A percentile compares a stretch with the other conserved stretches of the same genome.
Conservation (phyloP, 2,888 invertebrate species). For the Saturnia pavonia region DNA sequence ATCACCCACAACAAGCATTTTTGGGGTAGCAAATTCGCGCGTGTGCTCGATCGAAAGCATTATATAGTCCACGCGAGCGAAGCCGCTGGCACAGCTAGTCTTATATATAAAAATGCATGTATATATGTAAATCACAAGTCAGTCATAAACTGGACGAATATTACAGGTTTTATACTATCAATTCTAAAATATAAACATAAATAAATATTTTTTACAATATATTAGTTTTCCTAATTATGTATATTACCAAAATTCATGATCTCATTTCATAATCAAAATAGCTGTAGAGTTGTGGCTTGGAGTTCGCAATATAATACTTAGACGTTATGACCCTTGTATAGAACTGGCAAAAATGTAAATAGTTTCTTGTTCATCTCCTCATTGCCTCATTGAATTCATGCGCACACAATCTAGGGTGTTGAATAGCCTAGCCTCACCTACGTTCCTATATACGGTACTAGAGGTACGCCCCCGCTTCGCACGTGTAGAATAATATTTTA, state of each 20-base stretch:
- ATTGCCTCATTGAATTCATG: conserved; percentile 51
- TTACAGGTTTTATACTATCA: neutral
- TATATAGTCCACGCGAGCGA: too few relatives aligned
- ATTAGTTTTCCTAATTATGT: neutral
- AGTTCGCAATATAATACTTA: conserved; percentile 18
- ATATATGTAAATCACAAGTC: too few relatives aligned
- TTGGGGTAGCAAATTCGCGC: too few relatives aligned
- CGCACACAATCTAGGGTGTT: conserved; percentile 51
- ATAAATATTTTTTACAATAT: neutral
- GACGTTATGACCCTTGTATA: conserved; percentile 36
- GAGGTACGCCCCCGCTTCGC: too few relatives aligned
- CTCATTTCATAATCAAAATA: neutral
- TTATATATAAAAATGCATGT: too few relatives aligned
- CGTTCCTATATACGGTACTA: too few relatives aligned
- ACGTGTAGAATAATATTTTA: too few relatives aligned
- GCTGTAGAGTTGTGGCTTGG: neutral
- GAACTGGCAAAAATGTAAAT: conserved; percentile 55
- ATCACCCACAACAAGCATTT: too few relatives aligned
- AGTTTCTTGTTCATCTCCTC: conserved; percentile 40
- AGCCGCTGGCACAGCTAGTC: too few relatives aligned
- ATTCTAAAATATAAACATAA: neutral
- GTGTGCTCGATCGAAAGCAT: too few relatives aligned
- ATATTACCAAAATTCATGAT: neutral
- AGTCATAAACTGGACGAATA: neutral
- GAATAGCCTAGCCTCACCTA: conserved; percentile 32